phyloP scores from a whole-genome alignment of 2,113 vertebrate genomes.

The Mobula birostris region DNA sequence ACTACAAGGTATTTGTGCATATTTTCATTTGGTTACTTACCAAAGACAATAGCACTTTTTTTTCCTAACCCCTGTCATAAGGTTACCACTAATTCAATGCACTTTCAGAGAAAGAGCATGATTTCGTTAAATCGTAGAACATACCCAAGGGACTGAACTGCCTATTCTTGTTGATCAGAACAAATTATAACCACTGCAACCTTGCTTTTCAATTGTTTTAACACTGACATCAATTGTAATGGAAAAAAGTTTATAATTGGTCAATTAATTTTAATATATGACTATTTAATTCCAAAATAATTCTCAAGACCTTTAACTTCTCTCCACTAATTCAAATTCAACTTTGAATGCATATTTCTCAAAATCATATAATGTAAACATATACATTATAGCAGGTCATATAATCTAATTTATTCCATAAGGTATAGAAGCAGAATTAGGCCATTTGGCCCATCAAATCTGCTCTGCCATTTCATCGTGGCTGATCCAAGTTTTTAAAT shows the following conservation, averaged over 20 bases:
- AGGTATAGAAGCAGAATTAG: too few species aligned
- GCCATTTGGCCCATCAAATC: too few species aligned
- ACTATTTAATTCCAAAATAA: not conserved
- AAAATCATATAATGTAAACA: not conserved
- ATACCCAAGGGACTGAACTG: not conserved
- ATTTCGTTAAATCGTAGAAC: not conserved
- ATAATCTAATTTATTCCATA: too few species aligned
- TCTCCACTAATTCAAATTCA: not conserved
- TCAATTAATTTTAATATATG: not conserved
- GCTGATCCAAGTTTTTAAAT: too few species aligned
- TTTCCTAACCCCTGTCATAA: not conserved
- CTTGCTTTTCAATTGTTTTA: slow-evolving; percentile 3
- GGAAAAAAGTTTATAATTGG: not conserved
- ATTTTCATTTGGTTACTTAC: slow-evolving; percentile 23
- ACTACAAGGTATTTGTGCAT: not conserved
- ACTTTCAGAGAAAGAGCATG: not conserved
- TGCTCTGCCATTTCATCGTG: too few species aligned
- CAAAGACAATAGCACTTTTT: not conserved
- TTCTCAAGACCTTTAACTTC: not conserved
- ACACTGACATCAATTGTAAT: not conserved
- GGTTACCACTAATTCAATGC: not conserved
- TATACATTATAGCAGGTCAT: too few species aligned
- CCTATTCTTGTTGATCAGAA: not conserved
- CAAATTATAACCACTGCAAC: not conserved
- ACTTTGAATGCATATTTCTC: not conserved